Conservation (phyloP, 2,797 vertebrate genomes). For the Argya squamiceps region DNA sequence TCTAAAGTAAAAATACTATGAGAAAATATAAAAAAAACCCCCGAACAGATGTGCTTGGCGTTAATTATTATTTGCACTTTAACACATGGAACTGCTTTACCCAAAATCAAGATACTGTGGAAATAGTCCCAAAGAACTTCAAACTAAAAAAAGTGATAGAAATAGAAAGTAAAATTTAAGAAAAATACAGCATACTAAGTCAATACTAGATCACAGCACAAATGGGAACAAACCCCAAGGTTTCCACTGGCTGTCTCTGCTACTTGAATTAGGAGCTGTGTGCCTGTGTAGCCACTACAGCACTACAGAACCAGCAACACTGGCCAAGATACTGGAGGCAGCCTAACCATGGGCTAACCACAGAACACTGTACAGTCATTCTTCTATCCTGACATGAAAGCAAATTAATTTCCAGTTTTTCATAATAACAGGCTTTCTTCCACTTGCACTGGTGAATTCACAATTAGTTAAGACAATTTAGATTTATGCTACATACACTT, state of each 20-base stretch:
- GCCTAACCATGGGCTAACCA: neutral
- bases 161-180: neutral
- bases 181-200: neutral
- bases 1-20: neutral
- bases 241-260: neutral
- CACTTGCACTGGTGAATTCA: neutral
- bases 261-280: neutral
- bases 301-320: neutral
- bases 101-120: neutral
- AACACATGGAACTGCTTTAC: neutral
- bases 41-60: neutral
- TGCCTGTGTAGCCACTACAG: neutral
- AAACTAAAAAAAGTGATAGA: neutral
- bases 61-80: neutral
- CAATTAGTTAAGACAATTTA: neutral
- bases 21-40: neutral
- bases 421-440: neutral
- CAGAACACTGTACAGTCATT: neutral
- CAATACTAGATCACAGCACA: neutral
- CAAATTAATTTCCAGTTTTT: neutral
- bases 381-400: neutral
- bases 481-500: neutral
- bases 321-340: neutral
- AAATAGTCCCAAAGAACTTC: neutral
- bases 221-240: neutral